Evolutionary conservation across 2,797 vertebrate genomes (phyloP).

Genomic region (Trematomus bernacchii): DNA sequence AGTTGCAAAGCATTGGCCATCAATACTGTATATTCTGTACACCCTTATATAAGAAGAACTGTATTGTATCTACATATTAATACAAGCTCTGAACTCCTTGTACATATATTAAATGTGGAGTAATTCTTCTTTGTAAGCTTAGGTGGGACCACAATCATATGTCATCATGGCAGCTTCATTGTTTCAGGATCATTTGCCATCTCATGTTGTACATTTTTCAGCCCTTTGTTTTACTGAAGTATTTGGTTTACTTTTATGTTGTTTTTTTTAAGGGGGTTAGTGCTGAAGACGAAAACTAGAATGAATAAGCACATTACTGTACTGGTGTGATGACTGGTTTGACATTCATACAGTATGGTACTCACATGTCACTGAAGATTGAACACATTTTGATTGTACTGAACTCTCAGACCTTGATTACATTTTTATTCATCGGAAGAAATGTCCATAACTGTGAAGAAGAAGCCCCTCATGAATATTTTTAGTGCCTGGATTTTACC

Average conservation of each 20-base stretch:
- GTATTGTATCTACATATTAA: slow-evolving; percentile 11
- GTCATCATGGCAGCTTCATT: slow-evolving; percentile 37
- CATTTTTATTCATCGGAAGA: background rate
- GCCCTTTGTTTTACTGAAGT: slow-evolving; percentile 11
- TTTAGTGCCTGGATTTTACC: background rate
- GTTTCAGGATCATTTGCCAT: slow-evolving; percentile 42
- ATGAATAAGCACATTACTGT: slow-evolving; percentile 15
- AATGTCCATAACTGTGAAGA: background rate
- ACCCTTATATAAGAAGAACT: slow-evolving; percentile 9
- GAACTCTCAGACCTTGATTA: background rate
- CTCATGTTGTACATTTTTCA: slow-evolving; percentile 45
- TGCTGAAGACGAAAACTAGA: slow-evolving; percentile 17
- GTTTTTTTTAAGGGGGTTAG: background rate
- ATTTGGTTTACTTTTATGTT: slow-evolving; percentile 35
- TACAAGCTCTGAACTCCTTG: slow-evolving; percentile 27
- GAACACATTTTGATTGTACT: slow-evolving; percentile 21
- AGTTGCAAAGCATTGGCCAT: background rate
- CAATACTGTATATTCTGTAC: background rate
- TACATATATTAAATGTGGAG: slow-evolving; percentile 28
- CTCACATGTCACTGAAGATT: background rate
- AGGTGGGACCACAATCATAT: slow-evolving; percentile 43
- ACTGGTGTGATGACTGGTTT: slow-evolving; percentile 21
- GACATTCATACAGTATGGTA: slow-evolving; percentile 14
- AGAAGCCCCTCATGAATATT: background rate
- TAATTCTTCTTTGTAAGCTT: slow-evolving; percentile 14